Base-by-base conservation (phyloP, 1,140 invertebrate genomes). In the Babylonia areolata region DNA sequence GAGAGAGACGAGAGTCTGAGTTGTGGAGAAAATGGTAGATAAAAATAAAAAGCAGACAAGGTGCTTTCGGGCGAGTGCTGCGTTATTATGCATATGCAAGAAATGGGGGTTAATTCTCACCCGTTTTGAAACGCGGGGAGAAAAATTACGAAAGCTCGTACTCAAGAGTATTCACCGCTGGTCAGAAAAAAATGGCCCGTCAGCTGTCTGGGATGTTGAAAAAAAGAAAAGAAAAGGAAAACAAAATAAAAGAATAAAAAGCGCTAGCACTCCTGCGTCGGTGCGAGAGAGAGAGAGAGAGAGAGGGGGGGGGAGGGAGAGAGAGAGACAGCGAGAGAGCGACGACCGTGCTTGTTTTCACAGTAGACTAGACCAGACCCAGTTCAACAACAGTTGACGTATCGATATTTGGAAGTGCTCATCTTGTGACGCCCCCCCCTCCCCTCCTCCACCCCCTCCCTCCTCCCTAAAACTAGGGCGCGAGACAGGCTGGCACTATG, bases 1-100 rank as follows among this genome's bases (percentile, higher is more conserved):
- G n/a, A n/a, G n/a, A n/a, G n/a, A n/a, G n/a, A n/a, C n/a, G n/a
- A n/a, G 42, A 54, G 42, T 39, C n/a, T 54, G 42, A 39, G n/a
- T 80, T 80, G 28, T 54, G n/a, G n/a, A n/a, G n/a, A n/a, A 80
- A 80, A 58, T 80, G n/a, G 46, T 33, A 5, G 77, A 31, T 79
- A 33, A n/a, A 80, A 80, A 80, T 54, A 51, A 80, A n/a, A 80
- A 80, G 28, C 78, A 54, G 28, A 5, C 31, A 51, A 42, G 3
- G 31, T 20, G 11, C 73, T 75, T 12, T 1, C 0, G 17, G 33
- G 15, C 23, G 17, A 75, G 9, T 12, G 3, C 3, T 35, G 33
- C 17, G 37, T 37, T 33, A 75, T 75, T 12, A 35, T 37, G 33
- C 73, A 6, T 3, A 5, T 39, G 15, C 15, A 51, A n/a, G n/a